Evolutionary conservation across 2,888 invertebrate species (phyloP).

Genomic region (Apotomis betuletana): DNA sequence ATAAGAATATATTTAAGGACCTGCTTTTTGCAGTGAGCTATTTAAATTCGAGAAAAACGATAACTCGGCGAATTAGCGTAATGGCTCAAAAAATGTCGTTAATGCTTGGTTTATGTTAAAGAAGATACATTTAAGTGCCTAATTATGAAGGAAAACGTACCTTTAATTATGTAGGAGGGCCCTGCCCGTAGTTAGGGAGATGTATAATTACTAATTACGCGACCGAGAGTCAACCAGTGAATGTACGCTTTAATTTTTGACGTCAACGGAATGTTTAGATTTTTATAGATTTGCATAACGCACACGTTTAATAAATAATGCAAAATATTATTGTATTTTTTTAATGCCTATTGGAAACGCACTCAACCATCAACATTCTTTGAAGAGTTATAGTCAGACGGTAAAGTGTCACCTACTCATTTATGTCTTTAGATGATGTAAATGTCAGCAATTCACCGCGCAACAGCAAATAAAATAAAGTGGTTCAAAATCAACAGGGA

Average conservation of each 20-base stretch:
- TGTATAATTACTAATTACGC: slow-evolving; percentile 18
- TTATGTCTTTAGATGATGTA: too few species aligned
- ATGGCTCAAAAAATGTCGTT: slow-evolving; percentile 33
- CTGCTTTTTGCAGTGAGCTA: background rate
- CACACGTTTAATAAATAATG: slow-evolving; percentile 21
- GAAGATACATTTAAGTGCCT: slow-evolving; percentile 38
- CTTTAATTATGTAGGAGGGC: slow-evolving; percentile 25
- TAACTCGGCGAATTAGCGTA: slow-evolving; percentile 27
- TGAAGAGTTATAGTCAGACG: too few species aligned
- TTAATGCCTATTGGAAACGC: background rate
- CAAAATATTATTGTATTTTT: background rate
- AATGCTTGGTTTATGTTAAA: slow-evolving; percentile 39
- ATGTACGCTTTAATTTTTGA: slow-evolving; percentile 22
- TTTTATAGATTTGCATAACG: slow-evolving; percentile 23
- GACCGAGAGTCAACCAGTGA: slow-evolving; percentile 3
- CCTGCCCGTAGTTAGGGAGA: slow-evolving; percentile 32
- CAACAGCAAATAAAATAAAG: too few species aligned
- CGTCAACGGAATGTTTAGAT: slow-evolving; percentile 9
- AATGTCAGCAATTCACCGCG: too few species aligned
- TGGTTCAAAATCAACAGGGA: too few species aligned
- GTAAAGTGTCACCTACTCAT: too few species aligned
- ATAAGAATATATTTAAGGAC: background rate
- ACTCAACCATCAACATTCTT: too few species aligned
- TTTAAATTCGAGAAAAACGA: slow-evolving; percentile 13
- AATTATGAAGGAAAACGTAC: slow-evolving; percentile 39